phyloP scores from a whole-genome alignment of 2,113 vertebrate genomes.

The Maccullochella peelii region DNA sequence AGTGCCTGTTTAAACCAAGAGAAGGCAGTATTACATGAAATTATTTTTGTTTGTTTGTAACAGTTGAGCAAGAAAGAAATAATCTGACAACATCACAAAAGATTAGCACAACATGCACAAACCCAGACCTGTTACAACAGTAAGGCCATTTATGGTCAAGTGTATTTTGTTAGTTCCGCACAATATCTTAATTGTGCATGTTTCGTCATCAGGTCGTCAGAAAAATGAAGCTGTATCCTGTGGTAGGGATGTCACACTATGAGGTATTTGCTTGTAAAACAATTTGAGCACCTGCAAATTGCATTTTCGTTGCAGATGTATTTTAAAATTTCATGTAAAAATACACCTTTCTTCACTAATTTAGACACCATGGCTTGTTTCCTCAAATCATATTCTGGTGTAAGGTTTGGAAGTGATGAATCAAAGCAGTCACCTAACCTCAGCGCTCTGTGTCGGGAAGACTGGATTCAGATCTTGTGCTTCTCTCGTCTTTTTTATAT shows the following conservation, averaged over 20 bases:
- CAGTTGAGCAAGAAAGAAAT: neutral
- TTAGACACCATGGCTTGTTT: neutral
- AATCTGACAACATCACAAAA: neutral
- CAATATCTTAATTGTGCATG: neutral
- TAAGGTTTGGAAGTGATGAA: neutral
- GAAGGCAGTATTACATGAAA: neutral
- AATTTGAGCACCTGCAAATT: neutral
- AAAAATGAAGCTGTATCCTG: neutral
- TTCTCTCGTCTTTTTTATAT: neutral
- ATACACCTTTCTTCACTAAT: neutral
- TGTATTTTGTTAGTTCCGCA: slow-evolving; percentile 5
- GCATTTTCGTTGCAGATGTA: neutral
- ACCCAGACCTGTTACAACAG: neutral
- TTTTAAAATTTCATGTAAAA: slow-evolving; percentile 1
- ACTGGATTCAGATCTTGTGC: neutral
- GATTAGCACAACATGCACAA: slow-evolving; percentile 20
- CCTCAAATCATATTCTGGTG: neutral
- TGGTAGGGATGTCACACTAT: neutral
- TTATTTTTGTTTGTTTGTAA: neutral
- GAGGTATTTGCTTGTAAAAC: neutral
- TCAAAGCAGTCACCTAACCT: neutral
- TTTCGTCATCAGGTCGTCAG: neutral
- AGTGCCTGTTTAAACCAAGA: slow-evolving; percentile 15
- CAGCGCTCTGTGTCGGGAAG: neutral
- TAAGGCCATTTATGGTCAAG: neutral